Conservation (phyloP, 2,888 invertebrate species). For the Lepas anatifera region DNA sequence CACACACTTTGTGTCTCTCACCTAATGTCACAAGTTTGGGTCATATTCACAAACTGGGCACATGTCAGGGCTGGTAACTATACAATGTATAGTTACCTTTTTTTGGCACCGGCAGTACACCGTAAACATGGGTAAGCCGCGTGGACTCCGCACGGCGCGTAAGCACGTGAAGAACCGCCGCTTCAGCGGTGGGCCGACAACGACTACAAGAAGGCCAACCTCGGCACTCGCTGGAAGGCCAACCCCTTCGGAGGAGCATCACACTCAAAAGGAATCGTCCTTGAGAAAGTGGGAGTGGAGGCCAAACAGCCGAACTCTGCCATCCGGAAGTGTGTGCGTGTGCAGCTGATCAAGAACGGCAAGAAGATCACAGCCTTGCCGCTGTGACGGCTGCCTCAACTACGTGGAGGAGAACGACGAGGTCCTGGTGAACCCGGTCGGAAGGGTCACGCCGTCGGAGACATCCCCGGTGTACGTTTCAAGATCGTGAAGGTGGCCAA, state of each 20-base stretch:
- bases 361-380: slow-evolving; percentile 99
- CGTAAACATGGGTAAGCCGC: too few relatives aligned
- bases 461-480: slow-evolving; percentile 83
- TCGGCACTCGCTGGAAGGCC: slow-evolving; percentile 99
- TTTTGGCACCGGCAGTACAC: too few relatives aligned
- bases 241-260: slow-evolving; percentile 99
- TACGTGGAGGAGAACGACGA: slow-evolving; percentile 99
- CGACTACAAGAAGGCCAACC: slow-evolving; percentile 98
- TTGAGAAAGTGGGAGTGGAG: slow-evolving; percentile 99
- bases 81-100: too few relatives aligned
- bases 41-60: too few relatives aligned
- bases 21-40: too few relatives aligned
- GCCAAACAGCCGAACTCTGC: slow-evolving; percentile 99
- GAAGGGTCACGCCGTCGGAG: slow-evolving; percentile 99
- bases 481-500: slow-evolving; percentile 99
- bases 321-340: slow-evolving; percentile 97
- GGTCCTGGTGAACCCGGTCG: slow-evolving; percentile 97
- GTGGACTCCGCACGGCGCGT: slow-evolving; percentile 96
- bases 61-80: too few relatives aligned
- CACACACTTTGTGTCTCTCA: too few relatives aligned
- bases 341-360: slow-evolving; percentile 98
- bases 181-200: slow-evolving; percentile 98
- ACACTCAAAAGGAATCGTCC: slow-evolving; percentile 98
- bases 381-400: slow-evolving; percentile 93
- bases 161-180: slow-evolving; percentile 96